phyloP scores from a whole-genome alignment of 2,113 vertebrate species.

The Phyllostomus hastatus region DNA sequence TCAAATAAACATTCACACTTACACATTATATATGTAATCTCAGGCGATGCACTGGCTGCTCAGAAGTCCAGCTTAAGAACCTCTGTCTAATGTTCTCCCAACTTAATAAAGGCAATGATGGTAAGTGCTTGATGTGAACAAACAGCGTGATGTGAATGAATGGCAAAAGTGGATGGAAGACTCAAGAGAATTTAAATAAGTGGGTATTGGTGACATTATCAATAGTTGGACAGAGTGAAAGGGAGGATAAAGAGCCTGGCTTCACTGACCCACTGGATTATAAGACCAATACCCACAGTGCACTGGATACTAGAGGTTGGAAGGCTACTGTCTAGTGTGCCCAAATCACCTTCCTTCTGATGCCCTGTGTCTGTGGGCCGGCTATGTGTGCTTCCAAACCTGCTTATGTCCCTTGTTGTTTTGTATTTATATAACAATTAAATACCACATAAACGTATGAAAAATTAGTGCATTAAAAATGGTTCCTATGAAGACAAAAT shows the following conservation, averaged over 20 bases:
- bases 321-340: background rate
- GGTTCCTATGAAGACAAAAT: background rate
- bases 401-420: background rate
- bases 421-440: slow-evolving; percentile 27
- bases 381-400: slow-evolving; percentile 17
- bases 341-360: background rate
- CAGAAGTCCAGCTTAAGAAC: slow-evolving; percentile 10
- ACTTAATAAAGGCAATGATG: slow-evolving; percentile 13
- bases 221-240: background rate
- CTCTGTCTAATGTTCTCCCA: background rate
- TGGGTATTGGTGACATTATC: background rate
- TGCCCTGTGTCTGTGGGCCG: background rate
- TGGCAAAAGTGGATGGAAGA: slow-evolving; percentile 23
- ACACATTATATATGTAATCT: background rate
- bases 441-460: slow-evolving; percentile 12
- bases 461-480: slow-evolving; percentile 33
- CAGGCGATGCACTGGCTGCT: background rate
- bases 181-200: background rate
- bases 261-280: background rate
- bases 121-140: background rate
- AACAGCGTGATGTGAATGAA: slow-evolving; percentile 1
- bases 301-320: background rate
- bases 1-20: background rate
- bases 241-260: background rate
- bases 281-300: background rate